A percentile compares a stretch with the other conserved stretches of the same genome.
Evolutionary conservation across 2,888 invertebrate genomes (phyloP).

Genomic region (Neria commutata): DNA sequence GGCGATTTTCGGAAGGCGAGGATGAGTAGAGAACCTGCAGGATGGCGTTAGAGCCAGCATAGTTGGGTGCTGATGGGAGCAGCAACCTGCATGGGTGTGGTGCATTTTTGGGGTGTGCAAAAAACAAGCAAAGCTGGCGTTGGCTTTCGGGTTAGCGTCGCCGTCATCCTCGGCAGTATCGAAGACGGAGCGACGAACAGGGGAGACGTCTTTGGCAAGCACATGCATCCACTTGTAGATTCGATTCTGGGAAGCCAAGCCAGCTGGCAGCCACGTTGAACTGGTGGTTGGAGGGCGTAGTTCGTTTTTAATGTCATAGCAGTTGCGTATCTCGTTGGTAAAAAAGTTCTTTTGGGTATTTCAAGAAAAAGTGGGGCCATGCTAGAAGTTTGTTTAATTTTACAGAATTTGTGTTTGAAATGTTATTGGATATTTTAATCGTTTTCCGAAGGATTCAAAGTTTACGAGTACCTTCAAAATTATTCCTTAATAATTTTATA

Average conservation of each 20-base stretch:
- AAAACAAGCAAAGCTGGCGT: background rate
- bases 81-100: constrained; percentile 21
- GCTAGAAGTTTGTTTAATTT: no score
- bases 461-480: no score
- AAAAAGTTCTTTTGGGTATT: no score
- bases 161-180: background rate
- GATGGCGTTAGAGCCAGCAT: constrained; percentile 14
- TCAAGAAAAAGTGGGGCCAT: no score
- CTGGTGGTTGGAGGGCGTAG: no score
- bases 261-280: background rate
- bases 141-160: background rate
- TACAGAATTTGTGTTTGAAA: no score
- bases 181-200: background rate
- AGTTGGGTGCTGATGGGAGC: constrained; percentile 18
- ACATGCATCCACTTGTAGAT: constrained; percentile 24
- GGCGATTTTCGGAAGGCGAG: constrained; percentile 49
- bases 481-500: no score
- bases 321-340: no score
- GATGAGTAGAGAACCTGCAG: constrained; percentile 11
- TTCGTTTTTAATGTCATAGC: no score
- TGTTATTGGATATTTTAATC: no score
- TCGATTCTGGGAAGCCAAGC: constrained; percentile 3
- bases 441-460: no score
- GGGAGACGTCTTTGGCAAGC: constrained; percentile 6
- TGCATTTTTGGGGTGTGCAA: background rate